Percentiles rank a stretch among this genome's conserved stretches.
Conservation (phyloP, 1,140 invertebrate genomes). For the Adelges cooleyi region DNA sequence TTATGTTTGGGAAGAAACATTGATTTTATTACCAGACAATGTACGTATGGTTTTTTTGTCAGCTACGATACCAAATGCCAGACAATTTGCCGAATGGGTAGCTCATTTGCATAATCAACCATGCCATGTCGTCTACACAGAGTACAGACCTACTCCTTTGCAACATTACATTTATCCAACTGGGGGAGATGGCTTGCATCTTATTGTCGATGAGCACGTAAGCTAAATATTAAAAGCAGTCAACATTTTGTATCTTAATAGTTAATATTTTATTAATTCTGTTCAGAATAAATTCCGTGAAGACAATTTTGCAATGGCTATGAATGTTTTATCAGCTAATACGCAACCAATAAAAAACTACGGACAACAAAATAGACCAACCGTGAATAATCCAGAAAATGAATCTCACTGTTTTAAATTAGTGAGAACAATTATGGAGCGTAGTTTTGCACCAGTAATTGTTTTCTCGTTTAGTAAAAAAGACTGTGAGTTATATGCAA, state of each 20-base stretch:
- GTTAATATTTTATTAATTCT: not conserved
- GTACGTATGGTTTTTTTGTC: conserved; percentile 98
- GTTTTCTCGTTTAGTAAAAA: conserved; percentile 99
- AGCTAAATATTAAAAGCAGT: conserved; percentile 34
- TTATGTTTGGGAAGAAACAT: conserved; percentile 98
- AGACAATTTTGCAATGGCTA: conserved; percentile 94
- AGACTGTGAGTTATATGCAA: conserved; percentile 93
- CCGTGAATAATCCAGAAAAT: conserved; percentile 51
- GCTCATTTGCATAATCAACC: conserved; percentile 91
- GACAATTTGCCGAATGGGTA: conserved; percentile 98
- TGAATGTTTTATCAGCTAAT: conserved; percentile 67
- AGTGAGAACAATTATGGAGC: conserved; percentile 97
- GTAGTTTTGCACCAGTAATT: conserved; percentile 94
- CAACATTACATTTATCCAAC: conserved; percentile 97
- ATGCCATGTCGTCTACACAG: conserved; percentile 98
- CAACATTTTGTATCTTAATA: not conserved
- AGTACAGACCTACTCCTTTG: conserved; percentile 91
- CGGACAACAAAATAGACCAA: conserved; percentile 49
- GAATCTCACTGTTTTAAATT: conserved; percentile 91
- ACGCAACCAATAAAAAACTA: conserved; percentile 67
- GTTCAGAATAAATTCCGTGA: conserved; percentile 79
- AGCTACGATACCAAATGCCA: conserved; percentile 97
- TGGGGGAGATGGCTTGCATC: conserved; percentile 87
- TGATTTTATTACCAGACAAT: conserved; percentile 94
- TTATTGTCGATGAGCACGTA: conserved; percentile 86